A percentile compares a stretch with the other conserved stretches of the same genome.
These are phyloP conservation scores for Thamnophis sirtalis DNA, from an alignment of 2,113 vertebrate species.

Conservation along the genomic window DNA sequence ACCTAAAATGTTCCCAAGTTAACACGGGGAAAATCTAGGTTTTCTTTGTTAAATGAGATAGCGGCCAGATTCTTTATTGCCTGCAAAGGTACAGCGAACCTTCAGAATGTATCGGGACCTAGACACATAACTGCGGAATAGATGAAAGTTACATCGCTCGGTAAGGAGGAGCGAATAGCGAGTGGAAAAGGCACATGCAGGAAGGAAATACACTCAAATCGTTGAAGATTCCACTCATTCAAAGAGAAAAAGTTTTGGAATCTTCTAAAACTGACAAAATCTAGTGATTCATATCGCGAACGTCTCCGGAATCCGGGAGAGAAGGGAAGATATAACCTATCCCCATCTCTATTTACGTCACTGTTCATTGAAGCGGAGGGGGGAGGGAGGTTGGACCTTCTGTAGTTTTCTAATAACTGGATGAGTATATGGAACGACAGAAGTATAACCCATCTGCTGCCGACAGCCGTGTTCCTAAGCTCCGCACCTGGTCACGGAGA, in stretches of 20 bases:
- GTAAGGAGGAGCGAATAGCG: neutral
- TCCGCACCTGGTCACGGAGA: neutral
- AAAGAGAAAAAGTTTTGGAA: no score
- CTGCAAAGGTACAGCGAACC: neutral
- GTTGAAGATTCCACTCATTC: neutral
- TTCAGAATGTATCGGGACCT: neutral
- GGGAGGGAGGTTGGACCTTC: neutral
- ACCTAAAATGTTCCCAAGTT: neutral
- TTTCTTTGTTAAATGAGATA: neutral
- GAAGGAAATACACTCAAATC: neutral
- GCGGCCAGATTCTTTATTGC: neutral
- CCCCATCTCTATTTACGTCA: neutral
- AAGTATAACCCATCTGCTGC: neutral
- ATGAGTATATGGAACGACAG: neutral
- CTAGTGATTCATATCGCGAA: neutral
- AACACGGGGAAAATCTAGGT: neutral
- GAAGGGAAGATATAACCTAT: neutral
- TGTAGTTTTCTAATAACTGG: neutral
- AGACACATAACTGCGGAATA: neutral
- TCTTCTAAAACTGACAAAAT: neutral
- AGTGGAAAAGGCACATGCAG: neutral
- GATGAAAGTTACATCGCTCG: neutral
- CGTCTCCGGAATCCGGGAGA: neutral
- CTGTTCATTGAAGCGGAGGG: neutral
- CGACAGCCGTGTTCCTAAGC: neutral